Conservation (phyloP, 1,140 invertebrate genomes). For the Aphidius gifuensis region DNA sequence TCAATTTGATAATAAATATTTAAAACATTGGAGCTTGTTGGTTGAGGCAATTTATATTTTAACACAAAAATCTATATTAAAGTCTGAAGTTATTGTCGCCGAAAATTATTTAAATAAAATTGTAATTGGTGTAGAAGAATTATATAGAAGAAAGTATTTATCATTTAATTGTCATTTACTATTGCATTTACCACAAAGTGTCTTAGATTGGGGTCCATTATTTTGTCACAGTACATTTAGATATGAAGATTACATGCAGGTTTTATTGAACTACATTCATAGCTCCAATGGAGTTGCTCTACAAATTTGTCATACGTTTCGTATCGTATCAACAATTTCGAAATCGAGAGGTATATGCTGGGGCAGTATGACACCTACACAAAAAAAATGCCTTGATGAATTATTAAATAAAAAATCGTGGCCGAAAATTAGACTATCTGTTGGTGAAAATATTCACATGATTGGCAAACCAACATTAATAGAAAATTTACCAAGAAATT, state of each 20-base stretch:
- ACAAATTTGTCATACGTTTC: not conserved
- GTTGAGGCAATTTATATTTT: constrained; percentile 15
- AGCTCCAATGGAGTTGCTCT: constrained; percentile 3
- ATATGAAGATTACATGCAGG: constrained; percentile 8
- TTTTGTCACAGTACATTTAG: constrained; percentile 19
- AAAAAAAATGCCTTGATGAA: too few relatives aligned
- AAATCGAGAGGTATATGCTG: not conserved
- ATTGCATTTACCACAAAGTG: constrained; percentile 19
- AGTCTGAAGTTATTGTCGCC: constrained; percentile 15
- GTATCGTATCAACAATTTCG: too few relatives aligned
- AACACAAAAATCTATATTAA: constrained; percentile 1
- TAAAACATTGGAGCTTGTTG: constrained; percentile 21
- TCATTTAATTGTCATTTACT: constrained; percentile 26
- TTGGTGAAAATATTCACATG: not conserved
- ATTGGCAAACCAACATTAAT: not conserved
- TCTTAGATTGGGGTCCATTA: constrained; percentile 28
- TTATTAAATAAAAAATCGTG: too few relatives aligned
- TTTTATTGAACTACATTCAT: not conserved
- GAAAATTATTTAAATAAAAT: constrained; percentile 7
- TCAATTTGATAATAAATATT: constrained; percentile 1
- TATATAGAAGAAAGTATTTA: constrained; percentile 21
- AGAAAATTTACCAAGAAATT: too few relatives aligned
- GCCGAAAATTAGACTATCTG: too few relatives aligned
- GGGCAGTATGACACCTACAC: too few relatives aligned
- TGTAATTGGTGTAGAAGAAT: constrained; percentile 11